Conservation (phyloP, 2,888 invertebrate species). For the Odontothrips loti region DNA sequence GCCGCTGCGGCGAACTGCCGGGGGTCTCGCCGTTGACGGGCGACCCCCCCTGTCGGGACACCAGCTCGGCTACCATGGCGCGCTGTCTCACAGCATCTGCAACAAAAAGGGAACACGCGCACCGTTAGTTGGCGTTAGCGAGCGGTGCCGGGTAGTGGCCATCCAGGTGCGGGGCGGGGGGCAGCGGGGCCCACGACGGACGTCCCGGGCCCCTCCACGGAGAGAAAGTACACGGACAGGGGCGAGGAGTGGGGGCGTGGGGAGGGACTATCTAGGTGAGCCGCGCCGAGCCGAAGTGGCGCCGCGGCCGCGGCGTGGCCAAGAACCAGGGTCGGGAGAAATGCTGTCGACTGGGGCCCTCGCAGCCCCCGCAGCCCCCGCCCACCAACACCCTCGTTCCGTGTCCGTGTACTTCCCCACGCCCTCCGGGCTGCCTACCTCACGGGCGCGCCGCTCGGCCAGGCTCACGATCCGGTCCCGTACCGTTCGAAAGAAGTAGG, state of each 20-base stretch:
- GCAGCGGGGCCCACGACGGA: too few species aligned
- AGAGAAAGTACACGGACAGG: background rate
- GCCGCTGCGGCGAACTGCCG: constrained; percentile 44
- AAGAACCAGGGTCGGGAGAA: background rate
- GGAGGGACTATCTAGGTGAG: constrained; percentile 5
- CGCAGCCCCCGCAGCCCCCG: too few species aligned
- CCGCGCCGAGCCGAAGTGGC: background rate
- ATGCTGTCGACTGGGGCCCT: background rate
- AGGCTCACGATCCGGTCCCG: too few species aligned
- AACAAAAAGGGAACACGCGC: constrained; percentile 35
- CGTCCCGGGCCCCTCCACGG: background rate
- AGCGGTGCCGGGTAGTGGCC: background rate
- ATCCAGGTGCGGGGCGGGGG: too few species aligned
- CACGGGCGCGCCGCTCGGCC: too few species aligned
- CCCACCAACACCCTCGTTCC: too few species aligned
- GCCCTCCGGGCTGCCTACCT: too few species aligned
- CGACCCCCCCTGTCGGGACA: constrained; percentile 66
- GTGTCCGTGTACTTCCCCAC: too few species aligned
- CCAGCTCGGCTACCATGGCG: constrained; percentile 85
- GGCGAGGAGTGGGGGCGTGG: background rate
- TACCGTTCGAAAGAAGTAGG: too few species aligned
- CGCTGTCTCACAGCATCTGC: constrained; percentile 53
- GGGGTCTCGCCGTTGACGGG: constrained; percentile 66
- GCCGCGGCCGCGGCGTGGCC: background rate
- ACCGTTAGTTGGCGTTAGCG: background rate